Percentiles rank a stretch among this genome's conserved stretches.
phyloP scores from a whole-genome alignment of 1,140 invertebrate genomes.

The Papilio polyxenes region DNA sequence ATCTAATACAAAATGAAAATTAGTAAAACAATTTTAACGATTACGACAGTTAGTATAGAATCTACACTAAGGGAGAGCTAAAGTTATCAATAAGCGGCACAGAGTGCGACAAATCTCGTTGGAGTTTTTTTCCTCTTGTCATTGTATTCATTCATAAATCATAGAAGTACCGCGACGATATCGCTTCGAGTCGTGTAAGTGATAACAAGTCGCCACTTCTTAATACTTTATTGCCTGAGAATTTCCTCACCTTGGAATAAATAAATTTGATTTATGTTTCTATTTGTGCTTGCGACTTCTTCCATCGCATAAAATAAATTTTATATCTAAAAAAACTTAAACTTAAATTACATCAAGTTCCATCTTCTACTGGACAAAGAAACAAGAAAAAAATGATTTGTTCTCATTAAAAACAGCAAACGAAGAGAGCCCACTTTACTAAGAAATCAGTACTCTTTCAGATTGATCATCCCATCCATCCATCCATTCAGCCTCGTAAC shows the following conservation, averaged over 20 bases:
- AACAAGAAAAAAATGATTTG: too few species aligned
- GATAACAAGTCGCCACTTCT: constrained; percentile 20
- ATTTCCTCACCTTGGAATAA: constrained; percentile 11
- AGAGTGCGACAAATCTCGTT: neutral
- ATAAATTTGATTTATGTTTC: neutral
- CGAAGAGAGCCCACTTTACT: too few species aligned
- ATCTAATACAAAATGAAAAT: too few species aligned
- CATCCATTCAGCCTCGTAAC: too few species aligned
- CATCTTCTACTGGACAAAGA: too few species aligned
- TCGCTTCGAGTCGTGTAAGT: constrained; percentile 5
- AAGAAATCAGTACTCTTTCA: too few species aligned
- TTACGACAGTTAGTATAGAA: too few species aligned
- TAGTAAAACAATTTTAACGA: too few species aligned
- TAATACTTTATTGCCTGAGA: constrained; percentile 24
- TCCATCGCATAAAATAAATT: neutral
- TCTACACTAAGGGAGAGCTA: neutral
- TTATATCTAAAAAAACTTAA: too few species aligned
- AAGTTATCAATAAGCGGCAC: neutral
- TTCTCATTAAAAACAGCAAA: too few species aligned
- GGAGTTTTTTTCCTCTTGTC: neutral
- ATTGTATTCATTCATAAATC: constrained; percentile 27
- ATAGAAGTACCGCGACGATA: neutral
- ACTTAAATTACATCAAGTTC: too few species aligned
- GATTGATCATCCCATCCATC: too few species aligned
- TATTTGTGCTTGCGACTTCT: neutral